Evolutionary conservation across 2,888 invertebrate species (phyloP), one percentile per base, ranked within the genome.

Genomic region (Yponomeuta evonymella): DNA sequence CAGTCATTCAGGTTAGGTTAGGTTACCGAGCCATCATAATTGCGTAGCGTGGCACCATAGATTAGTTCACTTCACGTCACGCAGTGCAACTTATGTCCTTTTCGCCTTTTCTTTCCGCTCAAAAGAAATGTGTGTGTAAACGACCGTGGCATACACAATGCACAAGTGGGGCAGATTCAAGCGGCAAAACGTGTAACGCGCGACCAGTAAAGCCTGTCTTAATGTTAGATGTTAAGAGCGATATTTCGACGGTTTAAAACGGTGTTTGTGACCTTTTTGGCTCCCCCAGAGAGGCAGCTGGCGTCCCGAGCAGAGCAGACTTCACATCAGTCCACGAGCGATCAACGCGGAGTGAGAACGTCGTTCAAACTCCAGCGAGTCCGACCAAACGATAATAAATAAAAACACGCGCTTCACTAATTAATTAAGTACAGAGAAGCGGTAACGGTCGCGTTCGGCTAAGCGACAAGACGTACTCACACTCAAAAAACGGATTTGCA

Each of bases 41-140:
- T 65, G 43, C 67, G n/a, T 67, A 23, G 67, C 48, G 48, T 43
- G 43, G 43, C 43, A 43, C 43, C 43, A 8, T 43, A 8, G 43
- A 5, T 43, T 43, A 43, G 43, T 12, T 58, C 68, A 36, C 23
- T 12, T 58, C 68, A 36, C 23, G 75, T 76, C 76, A 79, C 74
- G 76, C 79, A 51, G 51, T 68, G 48, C 48, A 68, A 68, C 48
- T 68, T 73, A 81, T 86, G 84, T 89, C 89, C 88, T 89, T 43
- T 88, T 90, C 87, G 88, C 85, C 88, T 88, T 88, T 89, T 88
- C 88, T 86, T 88, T 82, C 79, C 73, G 78, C 78, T 83, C 79
- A 81, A 83, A 89, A 89, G 87, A 89, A 89, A 89, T 88, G 87
- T 83, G 82, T 88, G 87, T 83, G 82, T 85, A 82, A 82, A 88